Evolutionary conservation across 2,888 invertebrate species (phyloP), one percentile per base, ranked within the genome.

Genomic region (Parnassius glacialis): DNA sequence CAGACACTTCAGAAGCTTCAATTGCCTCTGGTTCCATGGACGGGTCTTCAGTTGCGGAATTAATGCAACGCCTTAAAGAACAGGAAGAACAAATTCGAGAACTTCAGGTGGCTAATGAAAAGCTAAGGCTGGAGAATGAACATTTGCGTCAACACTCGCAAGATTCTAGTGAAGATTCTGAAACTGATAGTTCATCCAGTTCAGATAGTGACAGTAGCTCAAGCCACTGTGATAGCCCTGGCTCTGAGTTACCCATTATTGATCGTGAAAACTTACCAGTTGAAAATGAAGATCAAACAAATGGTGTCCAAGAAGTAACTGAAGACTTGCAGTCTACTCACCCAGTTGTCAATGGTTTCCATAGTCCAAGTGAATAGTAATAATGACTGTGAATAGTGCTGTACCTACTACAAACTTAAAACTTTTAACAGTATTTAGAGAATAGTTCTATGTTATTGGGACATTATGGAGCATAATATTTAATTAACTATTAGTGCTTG

Each of bases 31-130:
- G 83, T 72, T 72, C 76, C 12, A 72, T 76, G 7, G 87, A 83
- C 59, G 87, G 87, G 59, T 76, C 82, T 52, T 76, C 80, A 20
- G 71, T 85, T 58, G 74, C 74, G 65, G 89, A 89, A 55, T 73
- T 87, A 64, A 71, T 86, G 72, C 83, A 81, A 60, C 83, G 85
- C 52, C 67, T 93, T 44, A 93, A 92, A 67, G 88, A 93, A 45
- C 93, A 93, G 72, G 93, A 94, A 71, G 93, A 93, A 65, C 92
- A 93, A 77, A 92, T 95, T 59, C 91, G 91, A 66, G 93, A 94
- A 67, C 85, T 95, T 47, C 90, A 92, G 63, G 74, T 92, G 59
- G 92, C 94, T 62, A 95, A 94, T 80, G 94, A 95, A 68, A 92
- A 93, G 67, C 76, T 95, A 44, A 85, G 90, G 65, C 77, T 92